These are phyloP conservation scores for Rhyzopertha dominica DNA, from an alignment of 1,140 invertebrate species.

Conservation along the genomic window DNA sequence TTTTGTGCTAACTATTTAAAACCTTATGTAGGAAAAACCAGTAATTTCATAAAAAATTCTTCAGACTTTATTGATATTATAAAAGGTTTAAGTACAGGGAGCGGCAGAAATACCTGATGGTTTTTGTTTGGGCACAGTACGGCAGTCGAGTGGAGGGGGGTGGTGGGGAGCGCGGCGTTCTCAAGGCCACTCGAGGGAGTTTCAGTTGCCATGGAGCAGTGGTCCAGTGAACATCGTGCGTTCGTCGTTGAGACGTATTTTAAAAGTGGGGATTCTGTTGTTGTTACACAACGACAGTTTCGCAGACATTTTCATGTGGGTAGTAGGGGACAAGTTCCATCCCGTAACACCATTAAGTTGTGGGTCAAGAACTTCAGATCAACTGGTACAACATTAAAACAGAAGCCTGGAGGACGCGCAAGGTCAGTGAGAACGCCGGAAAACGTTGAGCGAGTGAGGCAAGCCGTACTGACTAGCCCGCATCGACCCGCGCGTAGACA, in stretches of 20 bases:
- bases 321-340: conserved; percentile 10
- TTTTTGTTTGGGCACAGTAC: no score
- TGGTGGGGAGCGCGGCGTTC: no score
- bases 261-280: no score
- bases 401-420: conserved; percentile 12
- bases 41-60: no score
- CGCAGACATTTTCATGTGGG: conserved; percentile 9
- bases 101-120: no score
- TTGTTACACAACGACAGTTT: conserved; percentile 6
- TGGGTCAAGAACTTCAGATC: conserved; percentile 17
- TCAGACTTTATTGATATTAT: no score
- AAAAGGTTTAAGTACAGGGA: no score
- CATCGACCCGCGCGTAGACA: conserved; percentile 14
- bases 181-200: no score
- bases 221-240: conserved; percentile 3
- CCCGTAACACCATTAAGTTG: conserved; percentile 10
- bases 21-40: no score
- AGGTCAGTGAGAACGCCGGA: conserved; percentile 10
- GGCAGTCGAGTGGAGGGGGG: no score
- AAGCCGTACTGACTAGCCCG: conserved; percentile 7
- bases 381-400: conserved; percentile 10
- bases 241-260: conserved; percentile 9
- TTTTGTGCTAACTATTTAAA: no score
- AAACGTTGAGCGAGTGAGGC: conserved; percentile 14
- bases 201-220: conserved; percentile 1